Conservation (phyloP, 2,888 invertebrate species). For the Emesis furor region DNA sequence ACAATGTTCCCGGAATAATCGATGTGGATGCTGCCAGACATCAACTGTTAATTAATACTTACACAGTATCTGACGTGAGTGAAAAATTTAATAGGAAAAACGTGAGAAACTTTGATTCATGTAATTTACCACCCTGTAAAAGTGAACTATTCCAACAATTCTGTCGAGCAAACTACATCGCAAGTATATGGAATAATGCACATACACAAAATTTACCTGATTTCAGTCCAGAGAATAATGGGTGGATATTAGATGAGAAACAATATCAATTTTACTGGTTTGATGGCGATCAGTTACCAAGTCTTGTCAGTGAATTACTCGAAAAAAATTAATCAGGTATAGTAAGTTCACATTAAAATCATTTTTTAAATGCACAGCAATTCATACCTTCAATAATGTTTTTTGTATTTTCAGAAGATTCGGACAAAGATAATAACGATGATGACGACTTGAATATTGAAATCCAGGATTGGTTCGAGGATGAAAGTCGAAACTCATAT, state of each 20-base stretch:
- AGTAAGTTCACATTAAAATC: not conserved
- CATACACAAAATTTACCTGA: slow-evolving; percentile 53
- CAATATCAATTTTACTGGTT: slow-evolving; percentile 73
- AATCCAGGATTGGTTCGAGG: not conserved
- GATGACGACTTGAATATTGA: slow-evolving; percentile 14
- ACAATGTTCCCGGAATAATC: slow-evolving; percentile 52
- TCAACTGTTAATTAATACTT: slow-evolving; percentile 60
- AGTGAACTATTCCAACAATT: too few relatives aligned
- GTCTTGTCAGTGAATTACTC: slow-evolving; percentile 65
- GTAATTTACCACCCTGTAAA: not conserved
- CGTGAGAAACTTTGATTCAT: slow-evolving; percentile 60
- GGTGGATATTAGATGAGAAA: slow-evolving; percentile 67
- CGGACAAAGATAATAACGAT: not conserved
- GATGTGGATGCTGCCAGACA: slow-evolving; percentile 59
- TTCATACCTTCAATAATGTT: not conserved
- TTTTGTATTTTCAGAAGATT: slow-evolving; percentile 1
- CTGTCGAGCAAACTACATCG: slow-evolving; percentile 59
- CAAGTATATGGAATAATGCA: slow-evolving; percentile 47
- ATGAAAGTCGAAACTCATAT: not conserved
- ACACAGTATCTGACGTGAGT: slow-evolving; percentile 60
- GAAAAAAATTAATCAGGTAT: slow-evolving; percentile 39
- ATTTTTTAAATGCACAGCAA: not conserved
- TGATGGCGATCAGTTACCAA: slow-evolving; percentile 69
- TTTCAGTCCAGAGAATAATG: slow-evolving; percentile 67
- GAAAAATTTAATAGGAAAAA: slow-evolving; percentile 56